Conservation (phyloP, 2,888 invertebrate genomes). For the Noctua janthe region DNA sequence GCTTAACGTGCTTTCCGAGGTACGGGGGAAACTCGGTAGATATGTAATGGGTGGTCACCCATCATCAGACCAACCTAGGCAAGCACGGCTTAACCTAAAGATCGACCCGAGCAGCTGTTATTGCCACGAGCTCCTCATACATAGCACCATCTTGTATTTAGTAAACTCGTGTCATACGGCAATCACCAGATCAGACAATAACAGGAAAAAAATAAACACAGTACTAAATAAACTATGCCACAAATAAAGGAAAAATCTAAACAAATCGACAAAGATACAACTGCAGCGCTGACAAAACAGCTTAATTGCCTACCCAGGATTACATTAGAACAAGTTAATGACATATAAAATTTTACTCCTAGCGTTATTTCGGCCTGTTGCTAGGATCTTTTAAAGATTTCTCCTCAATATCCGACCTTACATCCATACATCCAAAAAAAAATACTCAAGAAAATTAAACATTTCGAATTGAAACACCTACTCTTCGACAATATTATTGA, state of each 20-base stretch:
- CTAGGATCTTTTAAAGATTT: conserved; percentile 10
- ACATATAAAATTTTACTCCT: conserved; percentile 18
- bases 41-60: no score
- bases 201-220: not conserved
- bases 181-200: not conserved
- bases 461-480: not conserved
- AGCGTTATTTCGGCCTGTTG: conserved; percentile 24
- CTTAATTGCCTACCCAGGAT: not conserved
- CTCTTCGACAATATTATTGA: not conserved
- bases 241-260: not conserved
- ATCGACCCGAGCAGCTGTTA: no score
- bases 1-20: no score
- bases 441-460: not conserved
- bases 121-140: no score
- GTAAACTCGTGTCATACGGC: not conserved
- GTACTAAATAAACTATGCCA: not conserved
- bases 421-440: not conserved
- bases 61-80: no score
- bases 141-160: not conserved
- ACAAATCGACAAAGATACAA: not conserved
- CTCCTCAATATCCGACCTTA: conserved; percentile 2
- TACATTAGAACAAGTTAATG: not conserved
- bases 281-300: not conserved
- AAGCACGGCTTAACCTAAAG: no score
- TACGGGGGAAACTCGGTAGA: no score